Percentiles rank a stretch among this genome's conserved stretches.
Conservation (phyloP, 2,888 invertebrate species). For the Ditylenchus weischeri region DNA sequence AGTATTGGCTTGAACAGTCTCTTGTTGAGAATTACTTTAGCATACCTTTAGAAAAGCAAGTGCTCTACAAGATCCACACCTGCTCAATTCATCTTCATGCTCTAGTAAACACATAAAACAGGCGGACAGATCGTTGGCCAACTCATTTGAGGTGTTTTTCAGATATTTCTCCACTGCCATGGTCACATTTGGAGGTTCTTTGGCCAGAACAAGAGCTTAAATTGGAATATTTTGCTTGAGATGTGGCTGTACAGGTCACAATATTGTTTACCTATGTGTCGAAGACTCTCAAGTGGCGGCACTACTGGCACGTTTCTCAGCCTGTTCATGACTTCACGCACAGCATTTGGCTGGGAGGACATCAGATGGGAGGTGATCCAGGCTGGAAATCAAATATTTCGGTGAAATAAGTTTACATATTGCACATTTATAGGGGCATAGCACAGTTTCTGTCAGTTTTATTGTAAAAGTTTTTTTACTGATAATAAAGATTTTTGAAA, state of each 20-base stretch:
- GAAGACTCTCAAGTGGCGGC: constrained; percentile 54
- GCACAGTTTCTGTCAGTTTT: no score
- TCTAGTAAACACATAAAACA: constrained; percentile 54
- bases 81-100: constrained; percentile 39
- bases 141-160: constrained; percentile 36
- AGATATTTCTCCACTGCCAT: constrained; percentile 49
- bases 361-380: constrained; percentile 50
- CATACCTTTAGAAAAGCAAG: constrained; percentile 43
- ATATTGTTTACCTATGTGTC: constrained; percentile 40
- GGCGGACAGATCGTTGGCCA: constrained; percentile 48
- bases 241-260: not conserved
- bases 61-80: constrained; percentile 53
- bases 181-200: constrained; percentile 20
- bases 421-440: no score
- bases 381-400: constrained; percentile 37
- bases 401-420: no score
- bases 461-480: no score
- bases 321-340: constrained; percentile 48
- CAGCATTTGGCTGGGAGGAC: constrained; percentile 38
- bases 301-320: constrained; percentile 54
- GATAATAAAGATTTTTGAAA: no score
- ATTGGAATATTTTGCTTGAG: not conserved
- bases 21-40: not conserved
- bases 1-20: not conserved
- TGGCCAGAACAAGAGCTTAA: not conserved